Evolutionary conservation across 1,140 invertebrate species (phyloP), one percentile per base, ranked within the genome.

Genomic region (Ericerus pela): DNA sequence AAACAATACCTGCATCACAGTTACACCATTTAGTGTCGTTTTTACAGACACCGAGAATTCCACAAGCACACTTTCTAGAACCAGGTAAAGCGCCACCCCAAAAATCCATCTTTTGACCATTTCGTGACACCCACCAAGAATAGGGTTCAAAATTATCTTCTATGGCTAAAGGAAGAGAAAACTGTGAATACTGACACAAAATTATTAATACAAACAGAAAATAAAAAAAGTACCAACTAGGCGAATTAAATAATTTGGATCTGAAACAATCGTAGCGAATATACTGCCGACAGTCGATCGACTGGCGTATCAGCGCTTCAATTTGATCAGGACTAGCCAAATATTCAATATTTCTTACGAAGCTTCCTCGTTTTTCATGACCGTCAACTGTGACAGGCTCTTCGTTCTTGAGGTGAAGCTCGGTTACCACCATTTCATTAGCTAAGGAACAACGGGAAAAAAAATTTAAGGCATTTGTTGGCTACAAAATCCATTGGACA

Each of bases 61-160:
- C 94, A 72, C 94, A 98, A 63, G 84, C 79, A 68, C 94, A 97
- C 75, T 95, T 96, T 8, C 85, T 75, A 0, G 86, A 87, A 12
- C 92, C 93, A 0, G 89, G 88, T 51, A 91, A 72, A 16, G 88
- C 85, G 11, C 91, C 92, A 14, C 91, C 93, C 94, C 94, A 96
- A 68, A 96, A 95, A 71, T 95, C 89, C 91, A 96, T 96, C 60
- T 82, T 82, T 67, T 90, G 85, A 66, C 93, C 93, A 54, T 83
- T 73, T 52, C 88, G 75, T 0, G 88, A 89, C 31, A 94, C 84
- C 89, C 90, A 94, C 89, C 89, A 94, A 1, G 87, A 85, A 70
- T 79, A 91, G 6, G 90, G 90, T 56, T 76, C 74, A 70, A 90
- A 92, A 38, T 70, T 69, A 30, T 41, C 38, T 54, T 38, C 56